Base-by-base conservation (phyloP, 2,797 vertebrate species). In the Propithecus deckenii region DNA sequence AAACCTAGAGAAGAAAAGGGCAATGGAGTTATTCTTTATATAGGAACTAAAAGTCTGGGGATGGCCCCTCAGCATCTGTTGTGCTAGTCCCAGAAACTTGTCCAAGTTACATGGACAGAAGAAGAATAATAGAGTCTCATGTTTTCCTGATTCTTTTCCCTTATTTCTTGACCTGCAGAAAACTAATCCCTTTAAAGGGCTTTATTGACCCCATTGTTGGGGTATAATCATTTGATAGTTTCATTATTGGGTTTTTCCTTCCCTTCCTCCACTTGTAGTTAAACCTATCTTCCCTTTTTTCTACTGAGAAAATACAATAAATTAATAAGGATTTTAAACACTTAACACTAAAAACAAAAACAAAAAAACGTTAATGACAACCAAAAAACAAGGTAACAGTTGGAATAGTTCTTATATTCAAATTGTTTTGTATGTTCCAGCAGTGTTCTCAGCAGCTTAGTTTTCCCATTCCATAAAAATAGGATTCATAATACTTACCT, bases 81-180 rank as follows among this genome's bases (percentile, higher is more conserved):
- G n/a, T 50, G 48, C 91, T 4, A 92, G 94, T 89, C 92, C 81
- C 6, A 86, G 95, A 98, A 96, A 95, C 94, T 86, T 1, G 87
- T 94, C 85, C 83, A 93, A 57, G 95, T 97, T 97, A 89, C n/a
- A 96, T 61, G 48, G 86, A 84, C 93, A 1, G 89, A 80, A 95
- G 4, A 74, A 95, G 95, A 30, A 79, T 71, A 80, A 57, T 74
- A 30, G 59, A 17, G 32, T 32, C 5, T 76, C n/a, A 38, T 52
- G 43, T 89, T 86, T 83, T 71, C 67, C 57, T 78, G 41, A 84
- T 46, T 25, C 23, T 71, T 72, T 72, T 14, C 18, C 28, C 35
- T 78, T 52, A 46, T 38, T 85, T 72, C 79, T 17, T 92, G 35
- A 84, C 69, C 79, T 89, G 23, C 25, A 63, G 63, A 71, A 93